These are phyloP conservation scores for Heterohyrax brucei DNA, from an alignment of 2,797 vertebrate species.

Conservation along the genomic window DNA sequence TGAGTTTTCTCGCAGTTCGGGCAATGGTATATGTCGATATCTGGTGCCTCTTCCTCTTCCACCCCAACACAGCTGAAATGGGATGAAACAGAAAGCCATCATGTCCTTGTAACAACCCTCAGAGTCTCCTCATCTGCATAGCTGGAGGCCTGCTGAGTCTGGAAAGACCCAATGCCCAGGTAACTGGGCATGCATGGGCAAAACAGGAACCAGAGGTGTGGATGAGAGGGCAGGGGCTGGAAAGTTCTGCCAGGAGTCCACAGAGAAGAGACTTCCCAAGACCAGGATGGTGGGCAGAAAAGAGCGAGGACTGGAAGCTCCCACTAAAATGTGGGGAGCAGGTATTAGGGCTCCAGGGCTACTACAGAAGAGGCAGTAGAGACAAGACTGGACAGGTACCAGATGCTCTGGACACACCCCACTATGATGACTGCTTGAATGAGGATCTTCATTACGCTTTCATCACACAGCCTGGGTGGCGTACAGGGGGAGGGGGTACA, in stretches of 20 bases:
- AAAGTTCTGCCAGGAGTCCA: not conserved
- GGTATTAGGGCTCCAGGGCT: not conserved
- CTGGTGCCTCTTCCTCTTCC: constrained; percentile 98
- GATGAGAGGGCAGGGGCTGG: not conserved
- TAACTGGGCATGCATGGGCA: not conserved
- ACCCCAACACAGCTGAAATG: constrained; percentile 97
- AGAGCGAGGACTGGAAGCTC: not conserved
- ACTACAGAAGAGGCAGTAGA: not conserved
- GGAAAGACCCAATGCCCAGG: not conserved
- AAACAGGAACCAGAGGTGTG: not conserved
- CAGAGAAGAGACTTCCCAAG: not conserved
- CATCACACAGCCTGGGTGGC: not conserved
- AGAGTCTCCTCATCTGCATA: not conserved
- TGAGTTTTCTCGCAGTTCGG: constrained; percentile 99
- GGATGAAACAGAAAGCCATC: constrained; percentile 72
- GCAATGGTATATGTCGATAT: constrained; percentile 99
- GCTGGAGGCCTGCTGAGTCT: not conserved
- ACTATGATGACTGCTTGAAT: not conserved
- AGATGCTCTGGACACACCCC: not conserved
- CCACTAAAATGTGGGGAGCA: not conserved
- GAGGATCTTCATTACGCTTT: not conserved
- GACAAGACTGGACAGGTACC: not conserved
- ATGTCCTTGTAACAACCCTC: not conserved
- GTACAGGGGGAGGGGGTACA: too few relatives aligned
- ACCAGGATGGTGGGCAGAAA: not conserved